phyloP scores from a whole-genome alignment of 2,797 vertebrate species.

The Rhabdomys pumilio region DNA sequence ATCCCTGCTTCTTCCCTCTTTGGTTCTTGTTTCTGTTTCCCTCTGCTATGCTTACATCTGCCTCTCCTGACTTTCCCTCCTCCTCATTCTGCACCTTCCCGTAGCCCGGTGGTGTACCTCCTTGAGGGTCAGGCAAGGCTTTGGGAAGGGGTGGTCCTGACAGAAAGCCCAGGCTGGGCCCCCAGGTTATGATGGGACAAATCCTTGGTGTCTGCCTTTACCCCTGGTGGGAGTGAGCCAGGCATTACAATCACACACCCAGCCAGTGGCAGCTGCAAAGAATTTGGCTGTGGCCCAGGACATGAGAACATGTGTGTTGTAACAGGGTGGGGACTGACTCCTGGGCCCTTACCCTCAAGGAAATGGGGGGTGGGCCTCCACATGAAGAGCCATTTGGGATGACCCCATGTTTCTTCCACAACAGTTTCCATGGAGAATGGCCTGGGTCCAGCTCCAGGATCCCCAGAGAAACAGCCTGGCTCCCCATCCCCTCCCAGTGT shows the following conservation, averaged over 20 bases:
- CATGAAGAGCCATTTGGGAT: constrained; percentile 70
- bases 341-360: constrained; percentile 76
- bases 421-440: constrained; percentile 86
- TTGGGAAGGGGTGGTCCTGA: constrained; percentile 60
- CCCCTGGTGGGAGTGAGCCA: neutral
- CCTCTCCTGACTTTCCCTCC: constrained; percentile 19
- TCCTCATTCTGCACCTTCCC: constrained; percentile 43
- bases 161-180: constrained; percentile 39
- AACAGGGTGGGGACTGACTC: constrained; percentile 80
- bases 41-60: constrained; percentile 63
- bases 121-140: constrained; percentile 48
- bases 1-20: constrained; percentile 77
- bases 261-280: constrained; percentile 60
- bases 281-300: constrained; percentile 71
- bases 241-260: constrained; percentile 58
- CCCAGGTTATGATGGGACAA: neutral
- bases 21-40: constrained; percentile 73
- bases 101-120: constrained; percentile 23
- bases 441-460: constrained; percentile 80
- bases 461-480: constrained; percentile 86
- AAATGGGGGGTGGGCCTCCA: constrained; percentile 63
- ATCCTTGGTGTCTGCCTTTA: constrained; percentile 24
- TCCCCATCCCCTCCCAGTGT: constrained; percentile 83
- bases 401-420: constrained; percentile 73
- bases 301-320: constrained; percentile 79